Conservation (phyloP, 2,113 vertebrate species). For the Solea solea region DNA sequence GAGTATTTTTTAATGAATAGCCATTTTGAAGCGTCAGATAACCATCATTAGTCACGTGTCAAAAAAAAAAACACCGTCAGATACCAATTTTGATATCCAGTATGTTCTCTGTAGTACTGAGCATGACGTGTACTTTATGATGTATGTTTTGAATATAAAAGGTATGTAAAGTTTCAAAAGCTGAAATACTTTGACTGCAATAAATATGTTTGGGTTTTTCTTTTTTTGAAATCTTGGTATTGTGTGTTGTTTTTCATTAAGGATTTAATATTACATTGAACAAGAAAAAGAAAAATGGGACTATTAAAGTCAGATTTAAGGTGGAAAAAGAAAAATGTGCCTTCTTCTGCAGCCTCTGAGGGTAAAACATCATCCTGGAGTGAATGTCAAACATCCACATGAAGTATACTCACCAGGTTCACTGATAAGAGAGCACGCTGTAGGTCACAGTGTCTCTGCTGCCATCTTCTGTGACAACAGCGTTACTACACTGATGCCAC, state of each 20-base stretch:
- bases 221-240: slow-evolving; percentile 56
- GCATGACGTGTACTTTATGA: slow-evolving; percentile 64
- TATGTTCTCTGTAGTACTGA: slow-evolving; percentile 64
- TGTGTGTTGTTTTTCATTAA: not conserved
- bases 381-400: too few species aligned
- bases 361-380: too few species aligned
- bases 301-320: too few species aligned
- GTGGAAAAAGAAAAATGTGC: too few species aligned
- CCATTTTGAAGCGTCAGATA: slow-evolving; percentile 63
- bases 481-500: slow-evolving; percentile 32
- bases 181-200: slow-evolving; percentile 69
- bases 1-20: slow-evolving; percentile 72
- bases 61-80: slow-evolving; percentile 46
- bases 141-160: slow-evolving; percentile 65
- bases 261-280: not conserved
- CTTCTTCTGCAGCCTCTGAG: too few species aligned
- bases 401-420: too few species aligned
- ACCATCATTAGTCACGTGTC: slow-evolving; percentile 28
- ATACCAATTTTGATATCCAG: slow-evolving; percentile 73
- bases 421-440: not conserved
- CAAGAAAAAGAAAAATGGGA: not conserved
- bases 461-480: slow-evolving; percentile 52
- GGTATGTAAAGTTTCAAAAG: slow-evolving; percentile 66
- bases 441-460: slow-evolving; percentile 39
- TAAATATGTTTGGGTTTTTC: slow-evolving; percentile 75